Evolutionary conservation across 2,797 vertebrate genomes (phyloP).

Genomic region (Taenioides sp.): DNA sequence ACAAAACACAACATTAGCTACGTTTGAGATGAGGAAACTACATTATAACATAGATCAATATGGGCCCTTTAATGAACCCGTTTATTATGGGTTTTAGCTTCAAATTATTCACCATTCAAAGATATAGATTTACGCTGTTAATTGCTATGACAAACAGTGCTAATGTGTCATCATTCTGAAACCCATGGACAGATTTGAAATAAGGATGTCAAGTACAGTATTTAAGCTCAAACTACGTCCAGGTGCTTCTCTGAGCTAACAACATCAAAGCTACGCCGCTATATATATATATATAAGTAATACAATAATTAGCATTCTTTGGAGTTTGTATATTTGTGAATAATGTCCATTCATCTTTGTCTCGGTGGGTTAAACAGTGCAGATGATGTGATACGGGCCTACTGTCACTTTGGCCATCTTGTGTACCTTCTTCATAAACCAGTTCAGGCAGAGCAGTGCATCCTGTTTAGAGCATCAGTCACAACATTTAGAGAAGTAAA

Average conservation of each 20-base stretch:
- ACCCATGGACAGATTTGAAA: too few relatives aligned
- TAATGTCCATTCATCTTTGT: constrained; percentile 4
- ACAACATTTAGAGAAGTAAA: constrained; percentile 61
- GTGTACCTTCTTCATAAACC: constrained; percentile 46
- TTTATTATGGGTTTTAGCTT: too few relatives aligned
- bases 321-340: constrained; percentile 5
- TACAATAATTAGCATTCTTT: neutral
- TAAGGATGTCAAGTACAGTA: too few relatives aligned
- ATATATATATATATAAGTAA: neutral
- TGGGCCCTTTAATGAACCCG: too few relatives aligned
- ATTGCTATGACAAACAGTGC: too few relatives aligned
- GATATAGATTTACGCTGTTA: too few relatives aligned
- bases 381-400: constrained; percentile 5
- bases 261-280: neutral
- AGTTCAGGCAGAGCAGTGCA: constrained; percentile 42
- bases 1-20: too few relatives aligned
- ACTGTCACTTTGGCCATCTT: constrained; percentile 18
- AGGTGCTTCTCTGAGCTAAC: neutral
- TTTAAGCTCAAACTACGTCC: neutral
- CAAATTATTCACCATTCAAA: too few relatives aligned
- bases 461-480: constrained; percentile 69
- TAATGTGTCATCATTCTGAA: too few relatives aligned
- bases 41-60: too few relatives aligned
- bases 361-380: constrained; percentile 17
- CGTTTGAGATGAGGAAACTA: too few relatives aligned